Evolutionary conservation across 2,888 invertebrate species (phyloP), one percentile per base, ranked within the genome.

Genomic region (Troilus luridus): DNA sequence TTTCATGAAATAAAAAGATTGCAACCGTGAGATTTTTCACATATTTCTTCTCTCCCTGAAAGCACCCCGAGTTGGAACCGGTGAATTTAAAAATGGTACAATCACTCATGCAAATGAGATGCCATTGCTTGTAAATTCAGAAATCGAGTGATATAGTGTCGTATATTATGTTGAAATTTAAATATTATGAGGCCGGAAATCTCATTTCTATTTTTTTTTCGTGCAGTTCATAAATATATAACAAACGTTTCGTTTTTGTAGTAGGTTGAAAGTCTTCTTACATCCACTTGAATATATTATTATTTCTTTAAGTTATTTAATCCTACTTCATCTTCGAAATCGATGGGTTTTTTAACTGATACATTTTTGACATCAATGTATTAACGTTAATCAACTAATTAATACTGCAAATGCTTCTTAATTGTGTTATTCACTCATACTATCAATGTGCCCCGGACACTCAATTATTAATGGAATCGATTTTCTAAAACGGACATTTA

Each of bases 61-160:
- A 12, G 41, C 17, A 56, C 9, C 56, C 0, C 14, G 85, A 54
- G n/a, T 19, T 2, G 56, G 21, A 56, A 56, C 54, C 56, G 17
- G 17, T 21, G 85, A n/a, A 12, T 54, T 56, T 85, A 54, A 85
- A 85, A 85, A 85, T 85, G 85, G 85, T 54, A 85, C 85, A 85
- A 85, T 85, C 56, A 85, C 56, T 56, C 56, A 85, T 85, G 85
- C 85, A 85, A 85, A 85, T 85, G 85, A 58, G 85, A 56, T 85
- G 56, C 21, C 85, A 85, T 58, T 77, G 27, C 72, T 77, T 77
- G 27, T 41, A 77, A 24, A 85, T 85, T 56, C 85, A 54, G 56
- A 85, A 85, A 85, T 85, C 56, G 85, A 54, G 56, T 81, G 85
- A 85, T 11, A n/a, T 17, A n/a, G 85, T 85, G 85, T 24, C 85